Percentiles rank a stretch among this genome's conserved stretches.
These are phyloP conservation scores for Drosophila kepulauana DNA, from an alignment of 1,140 invertebrate species.

Conservation along the genomic window DNA sequence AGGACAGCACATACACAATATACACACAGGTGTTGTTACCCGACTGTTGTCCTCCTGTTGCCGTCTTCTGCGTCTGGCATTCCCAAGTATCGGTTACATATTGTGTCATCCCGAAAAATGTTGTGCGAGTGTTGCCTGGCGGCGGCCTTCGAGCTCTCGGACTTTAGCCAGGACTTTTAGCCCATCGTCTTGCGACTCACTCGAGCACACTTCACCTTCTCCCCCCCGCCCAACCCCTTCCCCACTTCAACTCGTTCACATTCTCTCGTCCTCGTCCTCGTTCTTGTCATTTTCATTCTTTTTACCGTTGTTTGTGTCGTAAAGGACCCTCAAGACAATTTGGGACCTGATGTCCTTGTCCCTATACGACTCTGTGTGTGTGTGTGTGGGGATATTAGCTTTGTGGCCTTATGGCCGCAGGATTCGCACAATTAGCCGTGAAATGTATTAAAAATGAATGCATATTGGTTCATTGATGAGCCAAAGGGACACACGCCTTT, in stretches of 20 bases:
- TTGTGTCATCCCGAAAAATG: slow-evolving; percentile 48
- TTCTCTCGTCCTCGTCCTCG: not conserved
- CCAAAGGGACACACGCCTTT: slow-evolving; percentile 6
- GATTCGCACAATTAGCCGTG: slow-evolving; percentile 64
- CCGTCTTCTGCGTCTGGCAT: slow-evolving; percentile 66
- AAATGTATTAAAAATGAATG: slow-evolving; percentile 55
- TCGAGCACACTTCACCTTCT: too few relatives aligned
- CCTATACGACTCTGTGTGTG: not conserved
- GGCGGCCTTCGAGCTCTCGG: slow-evolving; percentile 17
- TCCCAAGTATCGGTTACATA: slow-evolving; percentile 78
- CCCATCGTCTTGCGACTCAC: not conserved
- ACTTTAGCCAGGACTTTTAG: slow-evolving; percentile 2
- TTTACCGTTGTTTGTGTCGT: slow-evolving; percentile 22
- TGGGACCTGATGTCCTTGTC: slow-evolving; percentile 19
- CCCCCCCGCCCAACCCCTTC: too few relatives aligned
- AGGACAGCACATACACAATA: slow-evolving; percentile 5
- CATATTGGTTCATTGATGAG: slow-evolving; percentile 40
- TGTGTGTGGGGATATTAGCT: slow-evolving; percentile 20
- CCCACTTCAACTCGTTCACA: slow-evolving; percentile 13
- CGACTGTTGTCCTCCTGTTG: not conserved
- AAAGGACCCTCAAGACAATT: slow-evolving; percentile 40
- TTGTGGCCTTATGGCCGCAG: slow-evolving; percentile 50
- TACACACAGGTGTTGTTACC: slow-evolving; percentile 26
- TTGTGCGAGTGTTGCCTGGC: slow-evolving; percentile 18
- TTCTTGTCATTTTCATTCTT: slow-evolving; percentile 14